Conservation (phyloP, 2,113 vertebrate species). For the Sinosuthora webbiana region DNA sequence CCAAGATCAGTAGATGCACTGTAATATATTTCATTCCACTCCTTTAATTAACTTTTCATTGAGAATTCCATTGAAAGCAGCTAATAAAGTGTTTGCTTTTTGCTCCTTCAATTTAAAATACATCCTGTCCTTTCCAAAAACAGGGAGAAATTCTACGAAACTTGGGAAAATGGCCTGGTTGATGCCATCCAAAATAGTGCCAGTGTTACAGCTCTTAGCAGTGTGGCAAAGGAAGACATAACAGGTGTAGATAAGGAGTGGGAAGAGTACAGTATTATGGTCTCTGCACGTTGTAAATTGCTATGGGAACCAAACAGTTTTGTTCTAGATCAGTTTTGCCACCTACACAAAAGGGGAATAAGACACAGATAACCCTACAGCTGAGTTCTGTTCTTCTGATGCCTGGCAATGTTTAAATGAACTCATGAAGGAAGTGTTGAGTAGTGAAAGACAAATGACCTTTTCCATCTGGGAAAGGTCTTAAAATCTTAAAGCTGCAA, state of each 20-base stretch:
- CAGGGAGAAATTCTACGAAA: background rate
- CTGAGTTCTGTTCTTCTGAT: slow-evolving; percentile 65
- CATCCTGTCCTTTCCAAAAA: background rate
- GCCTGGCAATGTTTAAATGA: slow-evolving; percentile 72
- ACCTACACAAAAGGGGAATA: slow-evolving; percentile 65
- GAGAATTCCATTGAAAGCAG: background rate
- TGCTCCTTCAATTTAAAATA: background rate
- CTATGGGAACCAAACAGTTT: slow-evolving; percentile 70
- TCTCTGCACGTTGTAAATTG: slow-evolving; percentile 37
- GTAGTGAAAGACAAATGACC: slow-evolving; percentile 71
- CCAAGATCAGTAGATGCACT: slow-evolving; percentile 9
- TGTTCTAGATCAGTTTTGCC: slow-evolving; percentile 62
- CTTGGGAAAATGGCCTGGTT: background rate
- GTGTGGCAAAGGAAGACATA: slow-evolving; percentile 43
- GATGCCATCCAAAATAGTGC: background rate
- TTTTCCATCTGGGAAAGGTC: slow-evolving; percentile 72
- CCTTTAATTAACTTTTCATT: slow-evolving; percentile 48
- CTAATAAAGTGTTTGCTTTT: slow-evolving; percentile 14
- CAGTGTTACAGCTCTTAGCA: background rate
- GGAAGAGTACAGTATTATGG: slow-evolving; percentile 31
- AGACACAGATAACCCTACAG: slow-evolving; percentile 65
- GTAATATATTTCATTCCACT: slow-evolving; percentile 8
- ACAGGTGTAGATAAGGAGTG: slow-evolving; percentile 65
- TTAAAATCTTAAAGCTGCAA: slow-evolving; percentile 61
- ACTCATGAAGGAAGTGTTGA: slow-evolving; percentile 72